A percentile compares a stretch with the other conserved stretches of the same genome.
Conservation (phyloP, 2,113 vertebrate species). For the Eulemur rufifrons region DNA sequence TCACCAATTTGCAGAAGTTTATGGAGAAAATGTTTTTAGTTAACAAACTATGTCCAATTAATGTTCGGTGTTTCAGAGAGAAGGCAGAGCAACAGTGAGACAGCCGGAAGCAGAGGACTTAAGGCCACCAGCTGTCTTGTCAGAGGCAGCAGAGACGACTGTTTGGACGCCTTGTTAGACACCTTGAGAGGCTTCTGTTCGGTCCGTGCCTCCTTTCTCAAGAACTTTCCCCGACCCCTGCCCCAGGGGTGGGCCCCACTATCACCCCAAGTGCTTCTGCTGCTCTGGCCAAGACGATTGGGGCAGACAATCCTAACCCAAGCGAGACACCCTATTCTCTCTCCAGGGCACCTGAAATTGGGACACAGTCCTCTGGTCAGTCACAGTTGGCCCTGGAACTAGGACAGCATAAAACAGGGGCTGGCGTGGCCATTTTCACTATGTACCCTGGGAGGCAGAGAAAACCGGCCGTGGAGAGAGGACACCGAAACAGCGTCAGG, state of each 20-base stretch:
- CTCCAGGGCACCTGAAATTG: background rate
- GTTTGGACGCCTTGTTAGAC: too few species aligned
- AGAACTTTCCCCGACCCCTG: background rate
- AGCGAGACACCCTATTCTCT: background rate
- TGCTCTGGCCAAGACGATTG: background rate
- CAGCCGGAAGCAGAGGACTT: background rate
- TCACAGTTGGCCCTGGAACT: background rate
- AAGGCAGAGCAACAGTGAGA: conserved; percentile 1
- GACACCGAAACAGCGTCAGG: background rate
- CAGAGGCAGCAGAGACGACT: background rate
- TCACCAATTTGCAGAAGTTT: background rate
- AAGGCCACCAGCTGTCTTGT: background rate
- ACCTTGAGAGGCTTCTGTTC: background rate
- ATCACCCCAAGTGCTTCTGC: background rate
- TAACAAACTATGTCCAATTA: background rate
- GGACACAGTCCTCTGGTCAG: conserved; percentile 46
- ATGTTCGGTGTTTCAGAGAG: background rate
- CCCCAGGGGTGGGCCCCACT: background rate
- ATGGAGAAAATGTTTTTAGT: conserved; percentile 22
- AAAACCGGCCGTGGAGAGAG: conserved; percentile 4
- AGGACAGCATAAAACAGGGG: background rate
- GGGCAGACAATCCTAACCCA: background rate
- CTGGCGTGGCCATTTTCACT: background rate
- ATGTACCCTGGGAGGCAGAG: background rate
- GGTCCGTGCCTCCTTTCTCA: background rate